Base-by-base conservation (phyloP, 2,888 invertebrate species). In the Xestobium rufovillosum region DNA sequence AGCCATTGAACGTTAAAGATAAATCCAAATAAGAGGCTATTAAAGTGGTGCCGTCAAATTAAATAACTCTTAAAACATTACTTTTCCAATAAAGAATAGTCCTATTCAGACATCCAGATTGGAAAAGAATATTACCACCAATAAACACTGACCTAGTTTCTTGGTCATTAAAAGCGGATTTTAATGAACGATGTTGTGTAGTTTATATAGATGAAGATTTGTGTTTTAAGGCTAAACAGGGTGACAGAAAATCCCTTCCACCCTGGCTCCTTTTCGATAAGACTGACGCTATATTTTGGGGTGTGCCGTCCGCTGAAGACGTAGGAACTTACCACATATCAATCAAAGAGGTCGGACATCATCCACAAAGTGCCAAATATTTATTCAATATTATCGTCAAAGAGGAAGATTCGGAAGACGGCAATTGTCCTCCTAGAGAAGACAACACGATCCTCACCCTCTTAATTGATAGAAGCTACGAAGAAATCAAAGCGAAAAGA, bases 241-340 rank as follows among this genome's bases (percentile, higher is more conserved):
- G 59, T 16, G 56, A 59, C 28, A 62, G 63, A 11, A 62, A 63
- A 34, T 51, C 61, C 1, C 56, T 78, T 47, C 81, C 84, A 1
- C 64, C 66, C 44, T 85, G 85, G 85, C 65, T 85, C 51, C 69
- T 76, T 45, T 83, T 83, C 66, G 80, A 85, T 62, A 72, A 75
- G 36, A 70, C 68, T 35, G 75, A 76, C 44, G 78, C 78, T n/a
- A 69, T 79, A 38, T 73, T 89, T 56, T 75, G 78, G 61, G 88
- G 88, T 11, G 73, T 88, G 36, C 86, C 89, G 1, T 69, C 75
- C 46, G 65, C 67, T 34, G 70, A 72, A 39, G 81, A 88, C 59
- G 60, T 79, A 8, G 86, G 84, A 33, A 69, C 75, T 31, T 72
- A 81, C 57, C 75, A 75, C 44, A 69, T 83, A 50, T 73, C 68